phyloP scores from a whole-genome alignment of 2,113 vertebrate species.

The Galeopterus variegatus region DNA sequence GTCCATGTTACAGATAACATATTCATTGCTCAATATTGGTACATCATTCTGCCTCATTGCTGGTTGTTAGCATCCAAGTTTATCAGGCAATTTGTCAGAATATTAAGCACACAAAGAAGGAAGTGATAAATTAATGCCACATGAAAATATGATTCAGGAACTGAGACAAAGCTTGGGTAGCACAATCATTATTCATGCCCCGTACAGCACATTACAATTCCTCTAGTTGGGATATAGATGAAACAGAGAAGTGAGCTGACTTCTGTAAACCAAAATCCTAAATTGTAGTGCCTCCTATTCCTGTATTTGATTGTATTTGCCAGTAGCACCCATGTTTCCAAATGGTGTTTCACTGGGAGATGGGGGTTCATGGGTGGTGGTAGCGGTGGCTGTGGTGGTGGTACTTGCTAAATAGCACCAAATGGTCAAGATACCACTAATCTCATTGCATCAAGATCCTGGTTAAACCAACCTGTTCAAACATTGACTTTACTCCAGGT shows the following conservation, averaged over 20 bases:
- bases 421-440: too few relatives aligned
- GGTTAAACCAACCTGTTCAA: not conserved
- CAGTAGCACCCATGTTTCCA: not conserved
- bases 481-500: not conserved
- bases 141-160: not conserved
- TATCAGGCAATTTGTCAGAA: constrained; percentile 8
- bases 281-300: not conserved
- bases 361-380: not conserved
- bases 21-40: not conserved
- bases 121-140: constrained; percentile 44
- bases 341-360: not conserved
- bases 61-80: not conserved
- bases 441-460: not conserved
- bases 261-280: not conserved
- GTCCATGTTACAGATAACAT: not conserved
- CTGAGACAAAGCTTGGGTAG: not conserved
- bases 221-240: too few relatives aligned
- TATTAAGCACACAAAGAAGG: not conserved
- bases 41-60: not conserved
- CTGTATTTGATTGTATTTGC: not conserved
- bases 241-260: not conserved
- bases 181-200: not conserved
- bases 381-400: not conserved
- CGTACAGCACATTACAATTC: not conserved
- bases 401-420: not conserved